phyloP scores from a whole-genome alignment of 1,140 invertebrate genomes.

The Heliconius melpomene region DNA sequence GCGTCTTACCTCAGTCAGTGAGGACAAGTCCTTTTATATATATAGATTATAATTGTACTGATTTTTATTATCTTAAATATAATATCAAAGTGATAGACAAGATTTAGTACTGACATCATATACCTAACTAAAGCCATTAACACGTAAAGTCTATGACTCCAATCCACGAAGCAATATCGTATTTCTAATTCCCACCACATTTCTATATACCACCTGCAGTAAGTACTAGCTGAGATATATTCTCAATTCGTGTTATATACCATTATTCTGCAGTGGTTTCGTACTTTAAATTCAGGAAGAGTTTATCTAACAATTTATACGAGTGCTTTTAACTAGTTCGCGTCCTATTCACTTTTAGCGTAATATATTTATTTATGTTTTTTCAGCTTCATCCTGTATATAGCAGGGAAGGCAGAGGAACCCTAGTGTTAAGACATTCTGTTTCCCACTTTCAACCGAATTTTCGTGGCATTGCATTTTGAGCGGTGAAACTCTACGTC shows the following conservation, averaged over 20 bases:
- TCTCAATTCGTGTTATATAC: conserved; percentile 1
- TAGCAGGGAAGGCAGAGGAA: no score
- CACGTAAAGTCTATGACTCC: conserved; percentile 5
- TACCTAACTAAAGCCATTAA: not conserved
- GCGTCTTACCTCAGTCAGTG: no score
- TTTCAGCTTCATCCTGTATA: no score
- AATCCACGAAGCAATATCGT: not conserved
- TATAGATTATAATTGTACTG: not conserved
- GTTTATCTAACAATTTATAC: conserved; percentile 21
- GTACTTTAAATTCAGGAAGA: conserved; percentile 19
- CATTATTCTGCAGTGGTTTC: conserved; percentile 15
- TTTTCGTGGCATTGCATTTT: no score
- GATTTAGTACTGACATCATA: not conserved
- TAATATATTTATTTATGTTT: not conserved
- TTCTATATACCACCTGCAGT: conserved; percentile 7
- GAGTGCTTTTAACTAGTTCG: conserved; percentile 2
- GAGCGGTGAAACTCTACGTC: no score
- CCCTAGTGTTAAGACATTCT: no score
- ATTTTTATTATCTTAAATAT: not conserved
- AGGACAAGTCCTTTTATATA: no score
- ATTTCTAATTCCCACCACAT: conserved; percentile 14
- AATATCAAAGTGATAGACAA: not conserved
- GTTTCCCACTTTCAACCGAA: no score
- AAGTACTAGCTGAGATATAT: conserved; percentile 7
- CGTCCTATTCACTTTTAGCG: not conserved